Base-by-base conservation (phyloP, 2,113 vertebrate species). In the Craseonycteris thonglongyai region DNA sequence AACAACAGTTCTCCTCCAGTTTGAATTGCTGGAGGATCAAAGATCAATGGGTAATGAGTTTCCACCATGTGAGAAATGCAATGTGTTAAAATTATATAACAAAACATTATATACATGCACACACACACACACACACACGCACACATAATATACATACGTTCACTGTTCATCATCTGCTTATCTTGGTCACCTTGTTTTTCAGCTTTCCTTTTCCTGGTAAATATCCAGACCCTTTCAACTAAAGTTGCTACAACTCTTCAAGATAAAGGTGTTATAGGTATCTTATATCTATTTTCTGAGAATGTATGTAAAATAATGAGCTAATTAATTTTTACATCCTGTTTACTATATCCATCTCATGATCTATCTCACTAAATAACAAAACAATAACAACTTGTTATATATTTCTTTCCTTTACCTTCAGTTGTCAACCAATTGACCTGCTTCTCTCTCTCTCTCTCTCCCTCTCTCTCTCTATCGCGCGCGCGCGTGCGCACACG, bases 241-340 rank as follows among this genome's bases (percentile, higher is more conserved):
- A 63, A 66, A 84, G 75, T 19, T 83, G 38, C 30, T 75, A 59
- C 19, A 63, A 9, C 38, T 88, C 51, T 59, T 66, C 40, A 79
- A 78, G 56, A 56, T 49, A 88, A 75, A 88, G 1, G 14, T 90
- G 4, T 61, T 45, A n/a, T 1, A 10, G 16, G 21, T 69, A 74
- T 68, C 6, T 30, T 59, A 1, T 22, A 22, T 79, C 38, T 63
- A 16, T 65, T 65, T 54, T 4, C 7, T 59, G 35, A 68, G 38
- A 86, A 33, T 83, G 54, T 93, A 68, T 82, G 4, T 47, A 66
- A 91, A 96, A 68, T 40, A 72, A 93, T 88, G 33, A 86, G 12
- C 24, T 80, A 83, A 58, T 80, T 78, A 42, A 45, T 84, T 33
- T 71, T 92, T 68, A 28, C 6, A 61, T 38, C 2, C 14, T 45